Evolutionary conservation across 64 coral and sea anemone genomes (phyloP).

Genomic region (Montipora capricornis): DNA sequence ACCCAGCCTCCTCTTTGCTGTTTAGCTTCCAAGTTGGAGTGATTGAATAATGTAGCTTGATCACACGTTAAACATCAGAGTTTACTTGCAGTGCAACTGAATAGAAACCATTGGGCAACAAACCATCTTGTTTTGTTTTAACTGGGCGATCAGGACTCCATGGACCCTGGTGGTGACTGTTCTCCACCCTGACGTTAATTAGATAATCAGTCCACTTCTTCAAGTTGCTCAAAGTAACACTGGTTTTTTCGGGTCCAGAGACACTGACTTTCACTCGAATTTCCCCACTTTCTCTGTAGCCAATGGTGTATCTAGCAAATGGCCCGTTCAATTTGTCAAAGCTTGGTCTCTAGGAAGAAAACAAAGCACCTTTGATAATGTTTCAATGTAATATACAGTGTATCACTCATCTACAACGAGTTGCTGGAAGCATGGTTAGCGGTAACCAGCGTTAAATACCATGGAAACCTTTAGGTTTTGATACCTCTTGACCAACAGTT

Average conservation of each 20-base stretch:
- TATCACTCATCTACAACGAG: neutral
- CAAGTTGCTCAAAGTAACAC: neutral
- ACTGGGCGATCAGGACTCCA: neutral
- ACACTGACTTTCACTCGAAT: neutral
- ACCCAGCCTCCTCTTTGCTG: too few species aligned
- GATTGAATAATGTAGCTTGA: too few species aligned
- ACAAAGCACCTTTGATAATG: neutral
- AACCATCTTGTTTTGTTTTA: neutral
- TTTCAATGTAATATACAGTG: neutral
- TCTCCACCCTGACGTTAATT: neutral
- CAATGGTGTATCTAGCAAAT: neutral
- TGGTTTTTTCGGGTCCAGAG: neutral
- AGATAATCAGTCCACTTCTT: neutral
- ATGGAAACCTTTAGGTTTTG: too few species aligned
- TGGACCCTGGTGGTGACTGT: neutral
- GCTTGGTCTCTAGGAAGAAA: neutral
- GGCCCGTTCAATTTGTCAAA: neutral
- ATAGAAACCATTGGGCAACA: neutral
- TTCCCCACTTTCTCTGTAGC: neutral
- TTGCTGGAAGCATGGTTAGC: too few species aligned
- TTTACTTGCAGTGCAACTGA: neutral
- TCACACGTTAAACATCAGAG: neutral
- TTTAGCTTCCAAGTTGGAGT: too few species aligned
- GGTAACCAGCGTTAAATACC: too few species aligned
- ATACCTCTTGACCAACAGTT: too few species aligned